Evolutionary conservation across 1,140 invertebrate species (phyloP), one percentile per base, ranked within the genome.

Genomic region (roundworm (Caenorhabditis elegans)): DNA sequence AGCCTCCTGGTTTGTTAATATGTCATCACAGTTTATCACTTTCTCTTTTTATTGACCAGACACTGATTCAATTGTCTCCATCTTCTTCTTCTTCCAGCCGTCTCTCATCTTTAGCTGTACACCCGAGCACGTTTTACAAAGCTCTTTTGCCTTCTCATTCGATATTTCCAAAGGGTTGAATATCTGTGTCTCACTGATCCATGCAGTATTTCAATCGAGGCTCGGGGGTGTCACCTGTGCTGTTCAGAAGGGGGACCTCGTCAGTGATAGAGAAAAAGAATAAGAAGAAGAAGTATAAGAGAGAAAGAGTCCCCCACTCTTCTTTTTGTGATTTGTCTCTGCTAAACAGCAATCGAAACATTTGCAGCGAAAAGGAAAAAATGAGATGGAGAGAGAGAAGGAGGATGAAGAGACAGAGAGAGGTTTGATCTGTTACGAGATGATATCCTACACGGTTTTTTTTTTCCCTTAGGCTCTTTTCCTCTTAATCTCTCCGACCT

Each of bases 221-320:
- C 26, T 70, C 60, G 60, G 60, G 60, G 60, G 60, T 39, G 60
- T 70, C 60, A 70, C 60, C 60, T 70, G 60, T 70, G 60, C 60
- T 70, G 60, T 70, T 70, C 60, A 39, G 60, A 70, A 34, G 53
- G 31, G 26, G 60, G 60, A 70, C 60, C 60, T 70, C 26, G 34
- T 1, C 13, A 11, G 28, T 17, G 34, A 39, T 19, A 39, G 31
- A 39, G 22, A 55, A 55, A 26, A 26, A 53, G 19, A 39, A 70
- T 11, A 70, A 43, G 34, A 70, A 36, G 60, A n/a, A 53, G 22
- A 48, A 34, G 6, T 17, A 60, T 26, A 60, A 60, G 47, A 60
- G 34, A 28, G n/a, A 60, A n/a, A n/a, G n/a, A n/a, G n/a, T n/a
- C n/a, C n/a, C 60, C 60, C 60, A 70, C 60, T 70, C 60, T 43